Evolutionary conservation across 1,140 invertebrate genomes (phyloP), one percentile per base, ranked within the genome.

Genomic region (Drosophila seguyi): DNA sequence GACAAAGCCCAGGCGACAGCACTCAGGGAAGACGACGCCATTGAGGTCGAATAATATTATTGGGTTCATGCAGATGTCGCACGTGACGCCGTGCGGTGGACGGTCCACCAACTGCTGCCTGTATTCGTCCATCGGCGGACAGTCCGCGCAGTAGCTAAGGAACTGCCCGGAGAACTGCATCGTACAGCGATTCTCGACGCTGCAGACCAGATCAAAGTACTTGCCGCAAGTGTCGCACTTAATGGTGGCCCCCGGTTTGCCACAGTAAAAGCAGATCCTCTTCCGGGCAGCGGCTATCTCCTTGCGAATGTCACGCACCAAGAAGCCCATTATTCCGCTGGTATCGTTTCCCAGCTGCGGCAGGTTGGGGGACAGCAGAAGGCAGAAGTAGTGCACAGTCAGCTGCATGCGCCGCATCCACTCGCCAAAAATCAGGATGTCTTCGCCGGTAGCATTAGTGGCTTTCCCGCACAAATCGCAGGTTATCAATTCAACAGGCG

Each of bases 301-400:
- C 4, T 48, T 20, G 1, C 86, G 87, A 42, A 92, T 91, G 27
- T 92, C 90, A 0, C 69, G 68, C 20, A 92, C 0, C 8, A 90
- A 41, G 25, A 92, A 92, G 13, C 91, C 91, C 4, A 81, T 42
- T 7, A 92, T 92, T 10, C 91, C 91, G 45, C 63, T 56, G 27
- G 52, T 48, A 53, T 92, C 87, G 58, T 38, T 53, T 6, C 91
- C 91, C 2, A 62, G 75, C 55, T 92, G 91, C 5, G 38, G 61
- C 20, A 92, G 53, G 42, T 91, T 52, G 3, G 81, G 80, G 0
- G 91, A 91, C 1, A 91, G 56, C 1, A 92, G 50, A 90, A 92
- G 53, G n/a, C 91, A 92, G 29, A 56, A 92, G 42, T 91, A 91
- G 39, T 92, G 91, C 5, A 90, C 90, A 0, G 52, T 79, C 2